These are phyloP conservation scores for Podarcis siculus DNA, from an alignment of 2,797 vertebrate species.

Conservation along the genomic window DNA sequence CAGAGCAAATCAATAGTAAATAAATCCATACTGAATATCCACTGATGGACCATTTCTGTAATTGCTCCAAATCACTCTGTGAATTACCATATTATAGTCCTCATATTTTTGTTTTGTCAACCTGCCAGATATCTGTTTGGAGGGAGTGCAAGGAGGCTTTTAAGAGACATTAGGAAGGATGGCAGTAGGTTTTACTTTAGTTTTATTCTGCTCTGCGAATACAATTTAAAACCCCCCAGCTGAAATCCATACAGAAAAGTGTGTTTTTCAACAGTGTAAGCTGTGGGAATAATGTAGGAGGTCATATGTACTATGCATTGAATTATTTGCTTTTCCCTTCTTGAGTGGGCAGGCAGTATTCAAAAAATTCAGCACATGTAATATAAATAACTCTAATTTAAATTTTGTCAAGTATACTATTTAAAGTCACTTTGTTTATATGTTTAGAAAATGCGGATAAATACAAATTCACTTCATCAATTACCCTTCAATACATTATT, in stretches of 20 bases:
- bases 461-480: slow-evolving; percentile 19
- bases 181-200: slow-evolving; percentile 6
- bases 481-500: slow-evolving; percentile 51
- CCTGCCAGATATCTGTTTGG: slow-evolving; percentile 21
- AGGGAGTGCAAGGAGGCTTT: background rate
- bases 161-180: slow-evolving; percentile 20
- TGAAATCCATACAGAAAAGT: slow-evolving; percentile 49
- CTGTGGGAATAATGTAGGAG: slow-evolving; percentile 88
- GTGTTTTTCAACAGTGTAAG: slow-evolving; percentile 57
- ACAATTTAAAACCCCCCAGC: slow-evolving; percentile 37
- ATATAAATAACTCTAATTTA: slow-evolving; percentile 52
- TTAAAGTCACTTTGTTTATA: background rate
- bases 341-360: slow-evolving; percentile 87
- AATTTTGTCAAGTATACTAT: slow-evolving; percentile 19
- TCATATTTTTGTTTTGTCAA: slow-evolving; percentile 1
- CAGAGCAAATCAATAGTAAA: slow-evolving; percentile 49
- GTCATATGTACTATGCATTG: slow-evolving; percentile 77
- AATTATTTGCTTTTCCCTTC: slow-evolving; percentile 85
- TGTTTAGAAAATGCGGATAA: slow-evolving; percentile 17
- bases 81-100: slow-evolving; percentile 30
- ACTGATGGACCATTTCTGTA: slow-evolving; percentile 49
- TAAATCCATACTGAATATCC: slow-evolving; percentile 47
- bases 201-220: slow-evolving; percentile 32
- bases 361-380: slow-evolving; percentile 81
- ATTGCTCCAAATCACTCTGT: slow-evolving; percentile 39